Base-by-base conservation (phyloP, 2,113 vertebrate species). In the Oreochromis aureus region DNA sequence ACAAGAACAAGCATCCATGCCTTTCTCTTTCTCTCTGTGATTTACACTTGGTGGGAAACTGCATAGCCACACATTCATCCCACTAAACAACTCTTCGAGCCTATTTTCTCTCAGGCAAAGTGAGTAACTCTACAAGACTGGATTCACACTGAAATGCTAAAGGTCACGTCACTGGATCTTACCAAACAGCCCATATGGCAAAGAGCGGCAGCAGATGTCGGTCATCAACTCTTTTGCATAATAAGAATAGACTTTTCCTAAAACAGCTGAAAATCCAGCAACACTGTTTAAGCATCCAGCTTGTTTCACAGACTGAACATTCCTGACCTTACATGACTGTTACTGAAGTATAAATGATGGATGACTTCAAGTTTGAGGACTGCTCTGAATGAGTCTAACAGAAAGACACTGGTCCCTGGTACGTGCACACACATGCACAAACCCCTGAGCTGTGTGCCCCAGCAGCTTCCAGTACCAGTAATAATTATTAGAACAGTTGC, bases 401-500 rank as follows among this genome's bases (percentile, higher is more conserved):
- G 24, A 76, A 76, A 18, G 71, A 0, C 83, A 46, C 13, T 7
- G 16, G 46, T 36, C 19, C 53, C 51, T 13, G 63, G 34, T 54
- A n/a, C 5, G 5, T 36, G 16, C 27, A 15, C 46, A 18, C 48
- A 54, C 55, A 54, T 2, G 36, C 6, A 39, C 81, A 69, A 78
- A 56, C 24, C 46, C 63, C 51, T 79, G 44, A 83, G 83, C 48
- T 19, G 87, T 82, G 81, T 59, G 81, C 83, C 63, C 39, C 36
- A 82, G 78, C 71, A 82, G 66, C 76, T 93, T 89, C 90, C 88
- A 89, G 89, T 76, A 90, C 88, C 84, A 88, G 86, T 84, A 80
- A 95, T 86, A 87, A 88, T 91, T 93, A 91, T 93, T 92, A 89
- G 93, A 91, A 90, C 90, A 91, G 88, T 89, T 91, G 89, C 86